Base-by-base conservation (phyloP, 1,140 invertebrate species). In the Antheraea pernyi region DNA sequence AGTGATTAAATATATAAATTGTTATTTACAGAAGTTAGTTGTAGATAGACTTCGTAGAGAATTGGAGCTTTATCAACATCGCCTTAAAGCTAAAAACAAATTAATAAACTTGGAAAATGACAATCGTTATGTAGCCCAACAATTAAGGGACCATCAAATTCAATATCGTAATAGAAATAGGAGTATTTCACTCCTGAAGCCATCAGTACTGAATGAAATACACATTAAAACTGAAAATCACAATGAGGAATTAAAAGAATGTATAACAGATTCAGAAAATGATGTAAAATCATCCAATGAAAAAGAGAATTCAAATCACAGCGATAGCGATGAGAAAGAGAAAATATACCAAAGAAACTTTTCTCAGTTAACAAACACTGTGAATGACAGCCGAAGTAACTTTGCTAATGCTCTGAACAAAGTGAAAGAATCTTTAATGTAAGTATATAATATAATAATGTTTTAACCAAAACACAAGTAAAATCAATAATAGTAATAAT, bases 161-260 rank as follows among this genome's bases (percentile, higher is more conserved):
- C 91, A 93, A 69, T 85, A 86, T 78, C 76, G 82, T 22, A 87
- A 74, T 62, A 87, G 83, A 76, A 89, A 84, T 53, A 86, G 89
- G 62, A 81, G 85, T 59, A 77, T 82, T n/a, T 92, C 92, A 16
- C 72, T 93, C 1, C 74, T 93, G 37, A 93, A 93, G 72, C 88
- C 91, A 16, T 93, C 92, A 36, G 91, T 93, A 18, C 76, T 93
- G 0, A 91, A 84, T 78, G 90, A 93, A 75, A 92, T 93, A 71
- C 85, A 90, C 76, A 86, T 91, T 37, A 91, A 91, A 79, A 78
- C 74, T 68, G 90, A 92, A 70, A 91, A 85, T 72, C 78, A 81
- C 67, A 79, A 76, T 68, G 83, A 82, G 37, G 81, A 88, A 37
- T 61, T 72, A 9, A 78, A 75, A 67, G 71, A 74, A 59, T 82